Evolutionary conservation across 2,113 vertebrate species (phyloP).

Genomic region (Pangasianodon hypophthalmus): DNA sequence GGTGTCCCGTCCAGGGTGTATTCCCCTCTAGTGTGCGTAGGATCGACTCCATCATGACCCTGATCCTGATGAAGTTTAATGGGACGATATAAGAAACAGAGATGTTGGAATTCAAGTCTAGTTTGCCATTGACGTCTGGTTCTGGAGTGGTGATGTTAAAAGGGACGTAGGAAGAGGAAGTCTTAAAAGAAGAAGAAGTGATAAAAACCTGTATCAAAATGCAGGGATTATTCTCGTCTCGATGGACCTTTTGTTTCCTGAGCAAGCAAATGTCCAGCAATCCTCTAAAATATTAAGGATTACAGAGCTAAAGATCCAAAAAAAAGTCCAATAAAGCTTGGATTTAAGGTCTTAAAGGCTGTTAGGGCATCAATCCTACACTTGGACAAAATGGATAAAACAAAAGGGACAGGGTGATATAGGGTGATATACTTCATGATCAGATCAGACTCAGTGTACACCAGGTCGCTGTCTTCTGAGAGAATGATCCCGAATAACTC

Average conservation of each 20-base stretch:
- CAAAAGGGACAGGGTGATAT: constrained; percentile 34
- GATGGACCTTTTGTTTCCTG: background rate
- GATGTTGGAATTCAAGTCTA: background rate
- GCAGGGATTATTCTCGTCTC: background rate
- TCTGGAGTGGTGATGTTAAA: background rate
- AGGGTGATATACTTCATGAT: constrained; percentile 17
- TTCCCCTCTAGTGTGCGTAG: too few relatives aligned
- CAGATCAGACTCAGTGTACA: background rate
- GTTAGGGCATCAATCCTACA: constrained; percentile 42
- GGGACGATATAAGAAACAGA: background rate
- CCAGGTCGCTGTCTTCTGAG: too few relatives aligned
- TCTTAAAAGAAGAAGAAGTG: background rate
- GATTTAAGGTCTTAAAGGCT: constrained; percentile 49
- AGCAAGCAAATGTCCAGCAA: background rate
- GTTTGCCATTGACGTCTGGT: background rate
- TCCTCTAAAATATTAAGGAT: constrained; percentile 32
- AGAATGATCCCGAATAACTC: background rate
- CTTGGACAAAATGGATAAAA: constrained; percentile 21
- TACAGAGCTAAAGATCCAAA: constrained; percentile 38
- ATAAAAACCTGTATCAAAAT: background rate
- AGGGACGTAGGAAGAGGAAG: background rate
- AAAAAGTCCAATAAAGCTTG: background rate
- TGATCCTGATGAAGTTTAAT: background rate
- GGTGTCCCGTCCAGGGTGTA: background rate
- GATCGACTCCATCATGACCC: background rate